Evolutionary conservation across 2,113 vertebrate species (phyloP).

Genomic region (Sapayoa aenigma): DNA sequence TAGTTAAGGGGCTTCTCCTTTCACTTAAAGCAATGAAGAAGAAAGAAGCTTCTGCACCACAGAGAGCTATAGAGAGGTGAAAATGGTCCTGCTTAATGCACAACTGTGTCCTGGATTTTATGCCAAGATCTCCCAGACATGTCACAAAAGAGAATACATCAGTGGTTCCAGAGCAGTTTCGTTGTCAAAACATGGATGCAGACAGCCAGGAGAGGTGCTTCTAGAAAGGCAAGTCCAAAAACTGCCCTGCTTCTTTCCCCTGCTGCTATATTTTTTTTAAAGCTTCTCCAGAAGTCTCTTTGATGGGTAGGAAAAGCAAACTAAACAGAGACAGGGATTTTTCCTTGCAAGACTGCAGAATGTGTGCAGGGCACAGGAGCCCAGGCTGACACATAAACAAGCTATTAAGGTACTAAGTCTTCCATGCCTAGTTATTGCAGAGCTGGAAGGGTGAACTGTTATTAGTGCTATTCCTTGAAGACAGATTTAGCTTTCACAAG

Average conservation of each 20-base stretch:
- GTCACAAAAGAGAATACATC: not conserved
- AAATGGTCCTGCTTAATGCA: not conserved
- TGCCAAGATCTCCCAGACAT: not conserved
- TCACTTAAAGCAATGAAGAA: not conserved
- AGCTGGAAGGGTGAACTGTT: not conserved
- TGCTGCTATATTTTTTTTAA: not conserved
- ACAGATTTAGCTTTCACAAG: not conserved
- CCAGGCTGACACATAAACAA: not conserved
- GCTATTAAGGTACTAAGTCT: not conserved
- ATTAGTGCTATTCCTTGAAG: constrained; percentile 21
- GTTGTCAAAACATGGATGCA: not conserved
- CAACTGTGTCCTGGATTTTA: not conserved
- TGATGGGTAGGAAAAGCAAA: not conserved
- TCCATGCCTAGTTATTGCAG: not conserved
- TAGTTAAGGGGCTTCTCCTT: not conserved
- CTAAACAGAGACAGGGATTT: not conserved
- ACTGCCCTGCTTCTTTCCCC: not conserved
- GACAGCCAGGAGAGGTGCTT: not conserved
- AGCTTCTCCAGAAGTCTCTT: not conserved
- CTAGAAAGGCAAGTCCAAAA: not conserved
- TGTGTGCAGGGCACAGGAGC: not conserved
- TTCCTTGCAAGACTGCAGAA: not conserved
- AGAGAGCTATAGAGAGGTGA: not conserved
- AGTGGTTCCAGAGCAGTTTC: not conserved
- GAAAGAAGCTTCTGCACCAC: not conserved